Percentiles rank a stretch among this genome's conserved stretches.
Evolutionary conservation across 2,888 invertebrate species (phyloP).

Genomic region (Drosophila falleni): DNA sequence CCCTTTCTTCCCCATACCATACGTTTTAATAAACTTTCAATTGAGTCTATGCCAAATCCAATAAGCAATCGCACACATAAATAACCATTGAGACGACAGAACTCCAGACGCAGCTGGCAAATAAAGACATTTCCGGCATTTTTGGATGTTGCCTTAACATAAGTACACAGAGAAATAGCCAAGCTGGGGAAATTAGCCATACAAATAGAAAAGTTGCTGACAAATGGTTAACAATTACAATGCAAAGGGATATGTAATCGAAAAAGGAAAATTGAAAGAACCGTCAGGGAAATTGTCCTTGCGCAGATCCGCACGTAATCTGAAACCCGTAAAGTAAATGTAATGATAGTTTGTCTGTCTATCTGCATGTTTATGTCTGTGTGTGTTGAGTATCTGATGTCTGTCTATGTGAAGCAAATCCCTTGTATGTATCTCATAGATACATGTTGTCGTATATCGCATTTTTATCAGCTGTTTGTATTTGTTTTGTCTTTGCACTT

Average conservation of each 20-base stretch:
- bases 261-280: slow-evolving; percentile 39
- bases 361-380: slow-evolving; percentile 3
- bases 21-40: slow-evolving; percentile 63
- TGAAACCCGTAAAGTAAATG: slow-evolving; percentile 49
- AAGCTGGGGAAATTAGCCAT: slow-evolving; percentile 61
- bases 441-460: slow-evolving; percentile 44
- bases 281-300: slow-evolving; percentile 48
- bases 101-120: slow-evolving; percentile 45
- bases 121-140: slow-evolving; percentile 78
- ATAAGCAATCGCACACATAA: slow-evolving; percentile 64
- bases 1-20: neutral
- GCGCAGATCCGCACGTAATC: slow-evolving; percentile 39
- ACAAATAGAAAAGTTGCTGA: slow-evolving; percentile 72
- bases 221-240: slow-evolving; percentile 80
- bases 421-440: slow-evolving; percentile 20
- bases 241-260: slow-evolving; percentile 47
- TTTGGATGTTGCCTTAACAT: slow-evolving; percentile 33
- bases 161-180: neutral
- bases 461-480: slow-evolving; percentile 78
- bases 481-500: slow-evolving; percentile 73
- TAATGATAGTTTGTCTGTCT: slow-evolving; percentile 51
- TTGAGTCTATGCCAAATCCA: slow-evolving; percentile 56
- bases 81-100: slow-evolving; percentile 49
- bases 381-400: slow-evolving; percentile 30
- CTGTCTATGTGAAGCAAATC: slow-evolving; percentile 15